Conservation (phyloP, 2,888 invertebrate species). For the Achlya flavicornis region DNA sequence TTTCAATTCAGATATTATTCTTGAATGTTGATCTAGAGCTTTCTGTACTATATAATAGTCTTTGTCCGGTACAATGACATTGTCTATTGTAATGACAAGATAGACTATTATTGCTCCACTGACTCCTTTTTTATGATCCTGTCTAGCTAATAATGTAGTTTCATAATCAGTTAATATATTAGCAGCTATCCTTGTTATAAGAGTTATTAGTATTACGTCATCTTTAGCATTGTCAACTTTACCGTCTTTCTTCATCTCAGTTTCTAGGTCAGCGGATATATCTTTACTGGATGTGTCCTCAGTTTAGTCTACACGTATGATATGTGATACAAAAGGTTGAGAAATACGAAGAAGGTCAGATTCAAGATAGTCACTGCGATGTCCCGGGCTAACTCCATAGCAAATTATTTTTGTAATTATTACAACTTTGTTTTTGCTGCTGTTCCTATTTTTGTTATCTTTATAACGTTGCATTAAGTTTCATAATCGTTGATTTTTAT, state of each 20-base stretch:
- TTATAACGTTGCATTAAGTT: neutral
- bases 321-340: constrained; percentile 17
- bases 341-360: constrained; percentile 19
- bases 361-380: constrained; percentile 13
- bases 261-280: constrained; percentile 1
- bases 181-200: neutral
- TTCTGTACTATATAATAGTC: too few species aligned
- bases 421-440: neutral
- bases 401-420: constrained; percentile 19
- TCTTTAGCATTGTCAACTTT: neutral
- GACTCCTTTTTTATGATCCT: neutral
- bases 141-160: neutral
- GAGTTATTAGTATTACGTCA: neutral
- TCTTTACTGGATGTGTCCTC: neutral
- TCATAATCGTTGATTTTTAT: neutral
- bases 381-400: constrained; percentile 19
- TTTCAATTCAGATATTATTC: too few species aligned
- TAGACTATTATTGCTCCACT: neutral
- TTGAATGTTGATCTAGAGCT: too few species aligned
- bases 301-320: neutral
- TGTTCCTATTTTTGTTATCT: neutral
- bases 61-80: too few species aligned
- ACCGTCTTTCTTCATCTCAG: neutral
- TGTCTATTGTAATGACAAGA: too few species aligned
- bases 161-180: neutral